Evolutionary conservation across 1,140 invertebrate species (phyloP).

Genomic region (Saccostrea echinata): DNA sequence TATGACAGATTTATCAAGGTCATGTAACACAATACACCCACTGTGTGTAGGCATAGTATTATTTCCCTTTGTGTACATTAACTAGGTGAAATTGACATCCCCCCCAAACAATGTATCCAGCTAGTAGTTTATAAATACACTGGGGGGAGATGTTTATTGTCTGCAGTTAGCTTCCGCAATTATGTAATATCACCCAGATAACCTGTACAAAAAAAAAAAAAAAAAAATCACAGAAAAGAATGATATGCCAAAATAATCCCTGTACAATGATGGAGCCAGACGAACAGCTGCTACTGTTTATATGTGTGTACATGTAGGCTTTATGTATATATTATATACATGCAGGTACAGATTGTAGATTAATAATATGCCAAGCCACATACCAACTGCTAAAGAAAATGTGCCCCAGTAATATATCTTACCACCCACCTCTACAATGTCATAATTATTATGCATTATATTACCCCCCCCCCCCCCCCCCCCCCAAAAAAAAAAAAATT

Average conservation of each 20-base stretch:
- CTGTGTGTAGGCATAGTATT: no score
- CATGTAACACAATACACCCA: no score
- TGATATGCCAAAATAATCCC: neutral
- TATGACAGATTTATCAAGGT: no score
- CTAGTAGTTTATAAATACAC: neutral
- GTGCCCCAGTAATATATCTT: no score
- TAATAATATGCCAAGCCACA: no score
- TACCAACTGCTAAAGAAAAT: no score
- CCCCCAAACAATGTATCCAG: neutral
- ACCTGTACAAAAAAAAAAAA: neutral
- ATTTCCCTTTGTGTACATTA: no score
- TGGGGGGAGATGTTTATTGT: neutral
- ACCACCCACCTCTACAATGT: no score
- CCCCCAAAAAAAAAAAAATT: no score
- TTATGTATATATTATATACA: neutral
- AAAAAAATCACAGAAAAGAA: neutral
- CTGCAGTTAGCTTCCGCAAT: neutral
- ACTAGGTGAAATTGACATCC: neutral
- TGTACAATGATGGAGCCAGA: neutral
- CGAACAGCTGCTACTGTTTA: neutral
- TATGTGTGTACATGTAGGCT: neutral
- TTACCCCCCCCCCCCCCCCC: no score
- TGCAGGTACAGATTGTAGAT: no score
- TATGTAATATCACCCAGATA: neutral
- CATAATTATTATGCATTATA: no score